Base-by-base conservation (phyloP, 2,888 invertebrate species). In the Drosophila meridiana region DNA sequence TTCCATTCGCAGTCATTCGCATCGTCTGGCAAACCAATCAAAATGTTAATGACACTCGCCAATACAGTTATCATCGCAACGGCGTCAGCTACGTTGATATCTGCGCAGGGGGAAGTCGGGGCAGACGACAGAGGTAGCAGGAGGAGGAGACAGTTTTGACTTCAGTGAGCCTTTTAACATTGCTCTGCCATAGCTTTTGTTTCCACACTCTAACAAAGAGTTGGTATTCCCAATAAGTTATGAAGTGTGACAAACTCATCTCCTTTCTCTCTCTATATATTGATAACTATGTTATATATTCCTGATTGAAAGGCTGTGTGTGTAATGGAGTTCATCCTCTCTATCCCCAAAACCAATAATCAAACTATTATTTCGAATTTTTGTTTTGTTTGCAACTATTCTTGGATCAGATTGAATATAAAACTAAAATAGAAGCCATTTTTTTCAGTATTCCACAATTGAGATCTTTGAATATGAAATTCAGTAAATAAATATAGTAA, bases 31-130 rank as follows among this genome's bases (percentile, higher is more conserved):
- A 75, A 77, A 78, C 87, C 86, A 90, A 90, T 90, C 89, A 90
- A 93, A 92, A 92, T 93, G 93, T 92, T 92, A 93, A 92, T 92
- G 93, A 92, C 92, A 91, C 89, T 92, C 92, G 32, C 91, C 92
- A 92, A 92, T 92, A 92, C 91, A 91, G 92, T 91, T 92, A 91
- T 87, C 90, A 88, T 2, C 20, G 34, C 69, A 60, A 48, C 45
- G 67, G 67, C 76, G 80, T 71, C 75, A 79, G 28, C 55, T 62
- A 45, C 52, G 63, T 42, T 57, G 73, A 76, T 59, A 64, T 55
- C 45, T 50, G 64, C 3, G 7, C 28, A 28, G 36, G 45, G 4
- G 6, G 7, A 5, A 5, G 43, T 0, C 20, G 28, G 28, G 28
- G 42, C 42, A 20, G 20, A 20, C 20, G 20, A 1, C 20, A 20